A percentile compares a stretch with the other conserved stretches of the same genome.
phyloP scores from a whole-genome alignment of 2,113 vertebrate genomes.

The Sylvilagus bachmani region DNA sequence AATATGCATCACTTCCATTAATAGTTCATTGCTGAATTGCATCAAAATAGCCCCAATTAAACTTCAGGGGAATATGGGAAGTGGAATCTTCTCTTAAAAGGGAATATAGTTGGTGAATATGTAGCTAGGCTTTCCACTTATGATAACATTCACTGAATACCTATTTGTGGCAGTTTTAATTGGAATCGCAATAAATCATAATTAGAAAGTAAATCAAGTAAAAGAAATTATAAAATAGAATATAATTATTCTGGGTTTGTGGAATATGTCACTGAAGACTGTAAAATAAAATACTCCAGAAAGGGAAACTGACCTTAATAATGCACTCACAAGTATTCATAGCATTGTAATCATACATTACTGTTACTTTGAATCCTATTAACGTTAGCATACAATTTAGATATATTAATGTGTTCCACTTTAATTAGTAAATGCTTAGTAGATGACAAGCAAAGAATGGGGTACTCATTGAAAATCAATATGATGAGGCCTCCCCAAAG shows the following conservation, averaged over 20 bases:
- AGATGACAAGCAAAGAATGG: neutral
- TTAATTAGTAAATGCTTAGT: neutral
- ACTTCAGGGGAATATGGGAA: neutral
- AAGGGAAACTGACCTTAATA: neutral
- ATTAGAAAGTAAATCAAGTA: neutral
- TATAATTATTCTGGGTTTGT: neutral
- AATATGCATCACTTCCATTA: neutral
- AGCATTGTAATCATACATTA: neutral
- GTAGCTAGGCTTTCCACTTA: neutral
- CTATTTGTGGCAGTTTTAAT: neutral
- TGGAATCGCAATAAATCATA: neutral
- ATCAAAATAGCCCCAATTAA: neutral
- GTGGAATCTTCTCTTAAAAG: neutral
- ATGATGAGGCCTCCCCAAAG: neutral
- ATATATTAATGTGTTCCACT: neutral
- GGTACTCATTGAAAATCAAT: neutral
- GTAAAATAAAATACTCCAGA: neutral
- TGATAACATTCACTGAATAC: neutral
- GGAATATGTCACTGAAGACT: neutral
- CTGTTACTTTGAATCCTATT: neutral
- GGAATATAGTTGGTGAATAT: neutral
- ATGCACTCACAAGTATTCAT: neutral
- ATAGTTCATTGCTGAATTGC: neutral
- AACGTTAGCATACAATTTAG: neutral
- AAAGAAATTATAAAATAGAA: constrained; percentile 23